A percentile compares a stretch with the other conserved stretches of the same genome.
Conservation (phyloP, 2,113 vertebrate genomes). For the Catagonus wagneri region DNA sequence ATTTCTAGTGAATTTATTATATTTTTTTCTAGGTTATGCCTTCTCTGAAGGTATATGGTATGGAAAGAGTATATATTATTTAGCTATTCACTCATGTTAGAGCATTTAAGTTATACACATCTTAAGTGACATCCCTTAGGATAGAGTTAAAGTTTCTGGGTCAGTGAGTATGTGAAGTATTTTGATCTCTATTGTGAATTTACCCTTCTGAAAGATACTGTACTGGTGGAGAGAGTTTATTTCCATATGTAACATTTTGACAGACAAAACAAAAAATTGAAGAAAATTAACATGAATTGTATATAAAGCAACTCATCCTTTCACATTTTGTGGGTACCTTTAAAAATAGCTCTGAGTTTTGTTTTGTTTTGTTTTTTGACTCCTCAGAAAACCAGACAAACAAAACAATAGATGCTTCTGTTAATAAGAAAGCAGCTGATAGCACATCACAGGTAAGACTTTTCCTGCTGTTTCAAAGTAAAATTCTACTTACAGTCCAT, state of each 20-base stretch:
- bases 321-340: slow-evolving; percentile 12
- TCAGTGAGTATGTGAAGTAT: background rate
- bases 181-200: slow-evolving; percentile 21
- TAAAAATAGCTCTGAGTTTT: slow-evolving; percentile 23
- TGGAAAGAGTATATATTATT: slow-evolving; percentile 18
- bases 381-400: slow-evolving; percentile 88
- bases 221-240: background rate
- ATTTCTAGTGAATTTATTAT: background rate
- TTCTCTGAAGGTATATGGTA: background rate
- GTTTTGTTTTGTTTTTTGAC: slow-evolving; percentile 71
- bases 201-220: background rate
- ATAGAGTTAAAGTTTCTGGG: slow-evolving; percentile 30
- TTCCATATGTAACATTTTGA: background rate
- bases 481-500: slow-evolving; percentile 78
- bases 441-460: slow-evolving; percentile 86
- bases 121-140: slow-evolving; percentile 28
- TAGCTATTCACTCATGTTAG: background rate
- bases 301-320: background rate
- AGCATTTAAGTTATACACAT: background rate
- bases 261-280: background rate
- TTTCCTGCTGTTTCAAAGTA: slow-evolving; percentile 68
- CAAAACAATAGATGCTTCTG: slow-evolving; percentile 85
- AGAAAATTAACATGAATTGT: background rate
- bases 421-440: slow-evolving; percentile 88
- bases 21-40: background rate